Evolutionary conservation across 2,888 invertebrate species (phyloP), one percentile per base, ranked within the genome.

Genomic region (Protophormia terraenovae): DNA sequence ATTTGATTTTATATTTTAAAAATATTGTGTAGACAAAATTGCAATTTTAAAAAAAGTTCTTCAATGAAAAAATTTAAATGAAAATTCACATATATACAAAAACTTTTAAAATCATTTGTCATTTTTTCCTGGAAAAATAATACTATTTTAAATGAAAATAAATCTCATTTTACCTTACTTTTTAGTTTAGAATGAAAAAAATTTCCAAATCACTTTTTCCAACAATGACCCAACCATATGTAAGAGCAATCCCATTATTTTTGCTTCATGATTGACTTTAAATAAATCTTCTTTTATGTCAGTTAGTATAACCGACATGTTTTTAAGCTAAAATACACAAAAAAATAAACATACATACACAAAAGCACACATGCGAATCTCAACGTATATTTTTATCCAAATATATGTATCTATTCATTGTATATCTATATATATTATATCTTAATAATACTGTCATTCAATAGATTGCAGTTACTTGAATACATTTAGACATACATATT

Each of bases 231-330:
- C 38, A 71, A 29, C 19, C 27, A n/a, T 4, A 14, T 2, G 2
- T n/a, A n/a, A 41, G 27, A 47, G 14, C 58, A 35, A 64, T 47
- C 3, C 38, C 50, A 67, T 67, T 58, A 67, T 67, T 67, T 50
- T 50, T 47, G 38, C 66, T 35, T 58, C 71, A 71, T 67, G 66
- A 73, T 73, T 67, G 50, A 81, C 73, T 81, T 73, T 67, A 50
- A 73, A 73, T 75, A 81, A 81, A 81, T 81, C 58, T 38, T 41
- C 47, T 71, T 69, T 78, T 10, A 53, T 79, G 62, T 53, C 67
- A 77, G 53, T 41, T 35, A 35, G n/a, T 60, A 27, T 27, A 19
- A 69, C 32, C 19, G 64, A 41, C 38, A 53, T 53, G 38, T 60
- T 58, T 53, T 62, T 62, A 41, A 55, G 22, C 60, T 45, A 27